Evolutionary conservation across 2,797 vertebrate species (phyloP).

Genomic region (Pseudotriccus pelzelni): DNA sequence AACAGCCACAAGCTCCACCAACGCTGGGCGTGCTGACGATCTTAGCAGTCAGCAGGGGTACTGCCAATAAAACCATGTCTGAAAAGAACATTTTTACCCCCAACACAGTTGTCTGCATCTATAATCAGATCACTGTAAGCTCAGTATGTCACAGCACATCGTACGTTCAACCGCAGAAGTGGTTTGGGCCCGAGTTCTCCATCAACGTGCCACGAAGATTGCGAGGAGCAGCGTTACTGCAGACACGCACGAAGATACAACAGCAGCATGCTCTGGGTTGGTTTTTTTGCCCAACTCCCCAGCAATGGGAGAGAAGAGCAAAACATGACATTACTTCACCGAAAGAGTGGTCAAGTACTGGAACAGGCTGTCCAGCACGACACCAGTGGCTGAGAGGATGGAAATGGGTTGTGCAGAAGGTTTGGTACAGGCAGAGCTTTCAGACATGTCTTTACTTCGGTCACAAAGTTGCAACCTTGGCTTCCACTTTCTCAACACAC

Average conservation of each 20-base stretch:
- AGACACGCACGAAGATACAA: not conserved
- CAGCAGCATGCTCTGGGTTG: not conserved
- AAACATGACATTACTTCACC: not conserved
- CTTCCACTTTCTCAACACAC: not conserved
- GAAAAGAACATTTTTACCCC: not conserved
- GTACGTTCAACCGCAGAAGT: not conserved
- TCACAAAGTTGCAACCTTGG: not conserved
- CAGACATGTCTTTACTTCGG: not conserved
- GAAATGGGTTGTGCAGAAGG: not conserved
- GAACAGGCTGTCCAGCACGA: not conserved
- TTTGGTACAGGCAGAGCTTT: not conserved
- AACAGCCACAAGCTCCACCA: not conserved
- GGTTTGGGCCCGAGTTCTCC: not conserved
- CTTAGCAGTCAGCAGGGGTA: not conserved
- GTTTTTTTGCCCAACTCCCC: not conserved
- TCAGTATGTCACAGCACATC: not conserved
- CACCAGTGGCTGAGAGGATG: not conserved
- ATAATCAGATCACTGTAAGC: not conserved
- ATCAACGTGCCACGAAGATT: not conserved
- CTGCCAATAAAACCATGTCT: not conserved
- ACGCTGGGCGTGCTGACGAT: rapidly evolving
- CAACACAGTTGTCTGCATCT: not conserved
- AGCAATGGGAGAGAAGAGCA: not conserved
- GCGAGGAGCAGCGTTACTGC: not conserved
- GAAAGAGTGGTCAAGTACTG: not conserved